phyloP scores from a whole-genome alignment of 2,797 vertebrate genomes.

The Euthynnus affinis region DNA sequence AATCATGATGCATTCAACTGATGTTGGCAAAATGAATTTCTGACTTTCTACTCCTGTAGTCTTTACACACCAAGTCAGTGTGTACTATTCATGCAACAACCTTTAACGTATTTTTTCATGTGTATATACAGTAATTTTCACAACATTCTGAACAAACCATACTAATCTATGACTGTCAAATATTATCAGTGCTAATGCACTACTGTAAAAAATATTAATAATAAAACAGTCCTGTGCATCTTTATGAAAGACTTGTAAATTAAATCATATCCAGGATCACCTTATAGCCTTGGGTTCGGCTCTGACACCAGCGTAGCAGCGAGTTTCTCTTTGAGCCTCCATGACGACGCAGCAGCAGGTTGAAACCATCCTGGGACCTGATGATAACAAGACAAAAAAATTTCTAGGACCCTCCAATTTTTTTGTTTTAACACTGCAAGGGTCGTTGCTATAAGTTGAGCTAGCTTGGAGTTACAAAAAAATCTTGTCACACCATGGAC shows the following conservation, averaged over 20 bases:
- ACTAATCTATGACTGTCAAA: too few species aligned
- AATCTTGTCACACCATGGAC: neutral
- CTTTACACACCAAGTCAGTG: too few species aligned
- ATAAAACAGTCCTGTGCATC: neutral
- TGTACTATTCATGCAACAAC: too few species aligned
- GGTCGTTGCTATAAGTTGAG: neutral
- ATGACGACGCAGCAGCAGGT: constrained; percentile 85
- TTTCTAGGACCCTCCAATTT: constrained; percentile 4
- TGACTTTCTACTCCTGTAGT: neutral
- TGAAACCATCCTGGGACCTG: constrained; percentile 87
- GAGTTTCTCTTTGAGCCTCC: constrained; percentile 90
- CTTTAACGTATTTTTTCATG: neutral
- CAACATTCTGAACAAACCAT: too few species aligned
- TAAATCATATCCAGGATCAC: constrained; percentile 58
- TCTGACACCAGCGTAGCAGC: constrained; percentile 89
- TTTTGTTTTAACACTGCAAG: neutral
- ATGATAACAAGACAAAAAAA: constrained; percentile 21
- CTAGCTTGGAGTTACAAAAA: constrained; percentile 2
- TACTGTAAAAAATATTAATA: too few species aligned
- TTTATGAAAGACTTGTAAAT: neutral
- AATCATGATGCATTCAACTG: neutral
- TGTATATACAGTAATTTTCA: too few species aligned
- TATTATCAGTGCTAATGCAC: too few species aligned
- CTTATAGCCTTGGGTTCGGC: constrained; percentile 88
- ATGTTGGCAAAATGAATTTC: neutral